Base-by-base conservation (phyloP, 2,113 vertebrate genomes). In the Urocolius indicus region DNA sequence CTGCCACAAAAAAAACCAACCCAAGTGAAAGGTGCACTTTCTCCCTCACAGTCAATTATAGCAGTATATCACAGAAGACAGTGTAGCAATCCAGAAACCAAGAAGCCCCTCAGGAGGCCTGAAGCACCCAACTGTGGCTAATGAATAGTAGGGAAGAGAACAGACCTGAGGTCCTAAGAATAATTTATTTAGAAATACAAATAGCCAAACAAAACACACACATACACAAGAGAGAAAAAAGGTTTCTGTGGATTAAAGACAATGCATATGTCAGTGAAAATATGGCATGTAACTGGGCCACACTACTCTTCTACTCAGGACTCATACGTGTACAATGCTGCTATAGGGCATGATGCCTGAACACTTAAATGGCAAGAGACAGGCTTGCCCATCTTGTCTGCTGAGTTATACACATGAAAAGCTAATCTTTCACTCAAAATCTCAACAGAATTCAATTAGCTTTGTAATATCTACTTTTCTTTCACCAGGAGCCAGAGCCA, bases 1-100 rank as follows among this genome's bases (percentile, higher is more conserved):
- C 84, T 94, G 91, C 61, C 69, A 92, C 13, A 36, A 84, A 85
- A 90, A 66, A 24, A n/a, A n/a, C n/a, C n/a, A n/a, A n/a, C n/a
- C n/a, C 43, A 68, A 84, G 49, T 36, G 45, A 63, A 96, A 87
- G 61, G 74, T 91, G 49, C 32, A 76, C 41, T 59, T 91, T 87
- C 75, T 90, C 75, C 43, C 38, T 67, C 43, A 61, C 46, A 58
- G 54, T 36, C 62, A 91, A 18, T 48, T 73, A 68, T 15, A 91
- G 59, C 49, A 87, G 36, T 10, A 30, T 8, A 61, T 41, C 6
- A 7, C 10, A 71, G 54, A 74, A 87, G n/a, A 73, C 38, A 75
- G 24, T 0, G 30, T 6, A 54, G 59, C 38, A 73, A 19, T 5
- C 61, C 8, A 41, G 84, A 51, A 38, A 30, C 12, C 36, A 36